Evolutionary conservation across 2,888 invertebrate genomes (phyloP).

Genomic region (Pollenia amentaria): DNA sequence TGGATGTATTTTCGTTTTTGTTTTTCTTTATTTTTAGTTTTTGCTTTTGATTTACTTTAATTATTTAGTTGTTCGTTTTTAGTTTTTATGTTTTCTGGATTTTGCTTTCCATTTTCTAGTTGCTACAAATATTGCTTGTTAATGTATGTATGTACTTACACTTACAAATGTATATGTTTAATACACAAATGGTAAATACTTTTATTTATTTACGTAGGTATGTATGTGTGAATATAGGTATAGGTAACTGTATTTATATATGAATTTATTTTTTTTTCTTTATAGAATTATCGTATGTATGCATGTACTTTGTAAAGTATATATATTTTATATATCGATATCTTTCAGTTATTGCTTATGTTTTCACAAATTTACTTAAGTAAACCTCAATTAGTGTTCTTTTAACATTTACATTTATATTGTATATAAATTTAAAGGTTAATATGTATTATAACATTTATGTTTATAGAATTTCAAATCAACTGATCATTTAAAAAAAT

Average conservation of each 20-base stretch:
- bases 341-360: slow-evolving; percentile 79
- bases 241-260: slow-evolving; percentile 43
- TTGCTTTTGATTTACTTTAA: slow-evolving; percentile 40
- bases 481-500: background rate
- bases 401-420: slow-evolving; percentile 73
- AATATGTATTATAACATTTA: slow-evolving; percentile 42
- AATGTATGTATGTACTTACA: slow-evolving; percentile 37
- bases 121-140: slow-evolving; percentile 72
- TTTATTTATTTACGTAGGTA: slow-evolving; percentile 40
- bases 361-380: slow-evolving; percentile 81
- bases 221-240: slow-evolving; percentile 32
- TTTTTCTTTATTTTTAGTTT: slow-evolving; percentile 62
- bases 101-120: slow-evolving; percentile 58
- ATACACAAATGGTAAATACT: slow-evolving; percentile 39
- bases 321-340: slow-evolving; percentile 71
- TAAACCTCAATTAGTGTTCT: slow-evolving; percentile 76
- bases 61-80: slow-evolving; percentile 71
- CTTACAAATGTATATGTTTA: slow-evolving; percentile 18
- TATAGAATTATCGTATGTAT: slow-evolving; percentile 36
- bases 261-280: slow-evolving; percentile 14
- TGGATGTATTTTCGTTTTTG: slow-evolving; percentile 74
- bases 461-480: background rate
- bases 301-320: slow-evolving; percentile 7
- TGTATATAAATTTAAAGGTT: slow-evolving; percentile 22
- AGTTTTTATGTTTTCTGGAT: slow-evolving; percentile 61